phyloP scores from a whole-genome alignment of 2,888 invertebrate species.

The Tridacna gigas region DNA sequence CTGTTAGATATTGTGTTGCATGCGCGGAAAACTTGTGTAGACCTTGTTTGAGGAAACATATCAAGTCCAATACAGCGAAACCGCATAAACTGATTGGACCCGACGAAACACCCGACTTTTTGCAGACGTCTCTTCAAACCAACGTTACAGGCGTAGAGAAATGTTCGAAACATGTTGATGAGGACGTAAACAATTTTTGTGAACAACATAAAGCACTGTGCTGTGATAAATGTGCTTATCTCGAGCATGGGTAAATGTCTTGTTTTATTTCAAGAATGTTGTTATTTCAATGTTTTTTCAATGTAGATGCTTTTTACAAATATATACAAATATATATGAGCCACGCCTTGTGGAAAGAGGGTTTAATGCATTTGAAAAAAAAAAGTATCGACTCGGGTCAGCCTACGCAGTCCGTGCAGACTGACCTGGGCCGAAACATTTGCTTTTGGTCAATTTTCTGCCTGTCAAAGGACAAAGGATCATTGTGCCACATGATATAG shows the following conservation, averaged over 20 bases:
- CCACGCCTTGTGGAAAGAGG: no score
- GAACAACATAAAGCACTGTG: slow-evolving; percentile 37
- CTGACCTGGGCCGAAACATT: no score
- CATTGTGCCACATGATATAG: no score
- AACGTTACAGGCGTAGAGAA: background rate
- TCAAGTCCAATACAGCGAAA: slow-evolving; percentile 18
- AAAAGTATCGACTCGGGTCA: no score
- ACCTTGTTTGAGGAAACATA: slow-evolving; percentile 37
- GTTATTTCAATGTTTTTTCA: no score
- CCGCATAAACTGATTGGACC: slow-evolving; percentile 20
- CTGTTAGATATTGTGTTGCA: slow-evolving; percentile 42
- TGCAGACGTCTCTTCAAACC: background rate
- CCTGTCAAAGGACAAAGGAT: no score
- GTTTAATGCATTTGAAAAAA: no score
- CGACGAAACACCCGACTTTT: slow-evolving; percentile 45
- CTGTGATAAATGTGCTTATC: slow-evolving; percentile 39
- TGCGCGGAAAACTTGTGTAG: slow-evolving; percentile 49
- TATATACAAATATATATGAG: no score
- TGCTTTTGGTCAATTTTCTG: no score
- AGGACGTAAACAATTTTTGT: slow-evolving; percentile 31
- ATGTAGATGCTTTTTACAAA: no score
- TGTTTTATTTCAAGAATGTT: background rate
- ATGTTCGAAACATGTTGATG: slow-evolving; percentile 34
- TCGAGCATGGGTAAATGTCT: slow-evolving; percentile 40
- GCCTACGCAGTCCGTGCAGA: no score